Base-by-base conservation (phyloP, 2,797 vertebrate species). In the Phalloptychus januarius region DNA sequence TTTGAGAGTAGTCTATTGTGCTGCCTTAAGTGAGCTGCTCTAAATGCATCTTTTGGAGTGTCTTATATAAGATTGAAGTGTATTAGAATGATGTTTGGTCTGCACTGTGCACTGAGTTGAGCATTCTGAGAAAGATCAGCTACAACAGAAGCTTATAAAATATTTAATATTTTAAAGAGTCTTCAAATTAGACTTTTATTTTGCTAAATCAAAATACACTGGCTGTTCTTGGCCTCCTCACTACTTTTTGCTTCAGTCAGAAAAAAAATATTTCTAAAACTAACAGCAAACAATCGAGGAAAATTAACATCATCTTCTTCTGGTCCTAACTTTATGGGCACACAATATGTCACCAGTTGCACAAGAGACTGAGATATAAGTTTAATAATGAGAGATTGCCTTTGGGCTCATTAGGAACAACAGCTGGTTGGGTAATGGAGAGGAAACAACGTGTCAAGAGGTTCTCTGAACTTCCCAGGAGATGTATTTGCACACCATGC, bases 371-470 rank as follows among this genome's bases (percentile, higher is more conserved):
- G 83, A 81, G 81, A 88, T 92, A 79, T 88, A 94, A 86, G 89
- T 91, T 91, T 86, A 88, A 91, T 85, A 89, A 92, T 94, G 93
- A 95, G 86, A 92, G 86, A 94, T 91, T 94, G 94, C 93, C 94
- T 94, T 93, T 89, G 90, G 94, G 95, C 95, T 96, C 94, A 96
- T 96, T 96, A 96, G 94, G 88, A 94, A 93, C 94, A 96, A 94
- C 96, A 96, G 95, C 95, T 96, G 95, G 93, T 96, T 94, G 94
- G 93, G 94, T 96, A 96, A 96, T 96, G 95, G 96, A 95, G 94
- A 95, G 95, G 95, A 96, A 96, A 95, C 91, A 82, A 86, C 76
- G 67, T 95, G 94, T 95, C 95, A 96, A 93, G 92, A 96, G 95
- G 94, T 95, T 95, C 88, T 83, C 81, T 81, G 88, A 93, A 92